Evolutionary conservation across 2,113 vertebrate genomes (phyloP).

Genomic region (Antechinus stuartii): DNA sequence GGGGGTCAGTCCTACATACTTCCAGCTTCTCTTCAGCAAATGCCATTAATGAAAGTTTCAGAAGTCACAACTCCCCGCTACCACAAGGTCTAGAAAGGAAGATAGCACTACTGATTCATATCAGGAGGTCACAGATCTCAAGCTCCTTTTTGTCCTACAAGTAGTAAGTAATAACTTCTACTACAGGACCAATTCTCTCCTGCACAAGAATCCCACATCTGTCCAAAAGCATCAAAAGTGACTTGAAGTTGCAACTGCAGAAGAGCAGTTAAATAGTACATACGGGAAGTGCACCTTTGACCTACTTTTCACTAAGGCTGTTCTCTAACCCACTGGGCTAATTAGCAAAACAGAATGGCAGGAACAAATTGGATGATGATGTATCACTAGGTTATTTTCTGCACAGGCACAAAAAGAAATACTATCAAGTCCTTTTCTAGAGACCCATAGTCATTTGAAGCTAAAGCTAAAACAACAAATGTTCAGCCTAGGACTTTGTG

Average conservation of each 20-base stretch:
- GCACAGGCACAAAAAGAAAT: neutral
- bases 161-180: neutral
- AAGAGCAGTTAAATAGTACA: neutral
- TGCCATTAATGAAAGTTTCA: constrained; percentile 1
- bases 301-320: neutral
- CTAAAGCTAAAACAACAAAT: neutral
- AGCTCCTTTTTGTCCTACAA: neutral
- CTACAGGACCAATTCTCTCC: neutral
- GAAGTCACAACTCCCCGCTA: constrained; percentile 23
- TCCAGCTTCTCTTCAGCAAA: neutral
- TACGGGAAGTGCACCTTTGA: neutral
- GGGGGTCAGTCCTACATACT: neutral
- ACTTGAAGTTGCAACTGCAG: neutral
- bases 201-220: neutral
- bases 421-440: neutral
- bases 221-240: neutral
- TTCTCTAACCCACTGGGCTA: neutral
- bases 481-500: neutral
- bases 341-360: neutral
- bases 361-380: neutral
- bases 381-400: neutral
- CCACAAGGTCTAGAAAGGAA: constrained; percentile 19
- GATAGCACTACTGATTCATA: neutral
- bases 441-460: neutral
- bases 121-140: neutral